Base-by-base conservation (phyloP, 2,797 vertebrate species). In the Columba guinea region DNA sequence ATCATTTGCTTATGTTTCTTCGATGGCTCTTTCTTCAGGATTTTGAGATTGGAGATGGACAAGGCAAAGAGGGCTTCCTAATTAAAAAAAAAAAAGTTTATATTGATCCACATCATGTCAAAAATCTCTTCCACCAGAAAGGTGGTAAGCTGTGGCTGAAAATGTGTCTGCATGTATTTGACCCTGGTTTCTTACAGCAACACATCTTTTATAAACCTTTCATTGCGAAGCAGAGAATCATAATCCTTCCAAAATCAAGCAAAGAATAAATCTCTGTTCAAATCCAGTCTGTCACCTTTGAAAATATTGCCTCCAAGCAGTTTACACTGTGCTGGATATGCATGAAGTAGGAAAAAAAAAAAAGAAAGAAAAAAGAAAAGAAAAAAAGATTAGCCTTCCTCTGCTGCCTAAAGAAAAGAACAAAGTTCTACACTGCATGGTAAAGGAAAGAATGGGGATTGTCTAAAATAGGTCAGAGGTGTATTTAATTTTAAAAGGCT, bases 401-500 rank as follows among this genome's bases (percentile, higher is more conserved):
- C n/a, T 89, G 53, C 84, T 95, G 93, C 91, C 65, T 90, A 44
- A 96, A 89, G 82, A 77, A 90, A 96, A 97, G 84, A 95, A 70
- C 68, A 34, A 84, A 95, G 55, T 88, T 55, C 87, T 85, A 71
- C 52, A 37, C 28, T 91, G 62, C 49, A 70, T 79, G 92, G 94
- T 92, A 95, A 93, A 55, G 67, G 53, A 85, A 86, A 63, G 83
- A 96, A 94, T 27, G 49, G 19, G 83, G 52, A 90, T 94, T 94
- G 88, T 91, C 55, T 91, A 89, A 96, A 97, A 96, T 93, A 87
- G 74, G 92, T 97, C 78, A 93, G 92, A 97, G 80, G 87, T 64
- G n/a, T 90, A 91, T 97, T 96, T 97, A 87, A 90, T 92, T 88
- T 97, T 83, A 84, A 83, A 95, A 80, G 49, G 34, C 46, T 87